Conservation (phyloP, 2,888 invertebrate species). For the Plemyria rubiginata region DNA sequence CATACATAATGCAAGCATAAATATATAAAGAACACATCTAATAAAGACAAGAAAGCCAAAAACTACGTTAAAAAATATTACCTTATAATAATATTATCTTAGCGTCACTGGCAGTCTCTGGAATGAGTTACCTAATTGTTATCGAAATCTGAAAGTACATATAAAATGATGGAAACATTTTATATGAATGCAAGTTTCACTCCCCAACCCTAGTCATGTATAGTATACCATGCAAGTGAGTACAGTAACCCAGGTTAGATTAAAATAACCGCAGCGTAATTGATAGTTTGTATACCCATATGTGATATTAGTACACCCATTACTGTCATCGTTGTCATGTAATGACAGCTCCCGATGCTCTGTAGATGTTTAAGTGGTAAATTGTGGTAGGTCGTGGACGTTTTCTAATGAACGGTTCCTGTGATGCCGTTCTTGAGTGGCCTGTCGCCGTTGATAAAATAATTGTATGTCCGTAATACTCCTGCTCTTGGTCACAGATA, state of each 20-base stretch:
- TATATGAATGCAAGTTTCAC: not conserved
- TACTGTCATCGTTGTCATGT: conserved; percentile 20
- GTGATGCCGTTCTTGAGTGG: not conserved
- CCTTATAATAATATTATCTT: too few species aligned
- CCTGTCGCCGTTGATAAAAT: not conserved
- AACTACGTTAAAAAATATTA: too few species aligned
- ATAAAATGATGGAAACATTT: not conserved
- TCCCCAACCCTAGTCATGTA: conserved; percentile 7
- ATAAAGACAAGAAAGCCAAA: too few species aligned
- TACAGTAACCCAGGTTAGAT: conserved; percentile 13
- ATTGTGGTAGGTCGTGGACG: conserved; percentile 19
- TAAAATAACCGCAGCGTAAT: conserved; percentile 11
- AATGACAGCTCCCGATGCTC: conserved; percentile 10
- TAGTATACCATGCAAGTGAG: conserved; percentile 9
- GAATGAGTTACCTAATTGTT: too few species aligned
- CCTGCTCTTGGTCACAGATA: not conserved
- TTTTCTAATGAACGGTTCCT: conserved; percentile 12
- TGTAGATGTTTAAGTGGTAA: conserved; percentile 14
- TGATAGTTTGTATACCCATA: conserved; percentile 8
- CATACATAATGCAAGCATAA: too few species aligned
- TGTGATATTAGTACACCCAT: conserved; percentile 15
- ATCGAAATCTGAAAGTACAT: not conserved
- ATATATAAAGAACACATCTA: too few species aligned
- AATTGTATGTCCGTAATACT: not conserved
- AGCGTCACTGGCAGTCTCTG: too few species aligned